Conservation (phyloP, 2,888 invertebrate species). For the Globia sparganii region DNA sequence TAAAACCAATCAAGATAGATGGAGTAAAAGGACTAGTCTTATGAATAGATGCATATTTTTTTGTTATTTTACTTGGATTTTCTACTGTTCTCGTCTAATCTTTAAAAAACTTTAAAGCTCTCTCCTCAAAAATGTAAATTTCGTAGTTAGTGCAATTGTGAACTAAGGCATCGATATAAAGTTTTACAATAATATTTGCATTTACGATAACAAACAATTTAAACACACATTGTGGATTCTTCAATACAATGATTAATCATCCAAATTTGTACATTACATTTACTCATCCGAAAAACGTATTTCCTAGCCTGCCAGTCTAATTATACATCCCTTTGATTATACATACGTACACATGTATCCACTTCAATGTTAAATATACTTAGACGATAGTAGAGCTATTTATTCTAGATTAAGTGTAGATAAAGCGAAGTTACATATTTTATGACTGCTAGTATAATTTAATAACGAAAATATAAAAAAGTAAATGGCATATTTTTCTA, state of each 20-base stretch:
- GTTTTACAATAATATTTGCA: constrained; percentile 16
- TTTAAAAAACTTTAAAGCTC: too few species aligned
- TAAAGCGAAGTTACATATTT: constrained; percentile 30
- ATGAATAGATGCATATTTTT: too few species aligned
- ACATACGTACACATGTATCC: constrained; percentile 11
- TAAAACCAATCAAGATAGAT: too few species aligned
- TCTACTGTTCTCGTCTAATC: too few species aligned
- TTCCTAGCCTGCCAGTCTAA: constrained; percentile 45
- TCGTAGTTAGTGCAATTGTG: too few species aligned
- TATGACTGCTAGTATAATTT: constrained; percentile 48
- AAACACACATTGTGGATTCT: constrained; percentile 19
- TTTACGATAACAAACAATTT: constrained; percentile 14
- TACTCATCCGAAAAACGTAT: constrained; percentile 33
- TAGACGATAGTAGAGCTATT: constrained; percentile 20
- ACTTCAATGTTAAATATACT: constrained; percentile 29
- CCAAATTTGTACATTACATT: constrained; percentile 37
- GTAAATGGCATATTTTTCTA: constrained; percentile 42
- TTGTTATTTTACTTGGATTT: too few species aligned
- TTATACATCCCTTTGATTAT: constrained; percentile 44
- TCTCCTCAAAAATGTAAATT: too few species aligned
- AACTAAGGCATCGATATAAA: too few species aligned
- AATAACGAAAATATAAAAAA: constrained; percentile 48
- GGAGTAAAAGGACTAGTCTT: too few species aligned
- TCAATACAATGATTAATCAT: constrained; percentile 40
- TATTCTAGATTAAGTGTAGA: constrained; percentile 31